Evolutionary conservation across 2,113 vertebrate genomes (phyloP).

Genomic region (Poecilia latipinna): DNA sequence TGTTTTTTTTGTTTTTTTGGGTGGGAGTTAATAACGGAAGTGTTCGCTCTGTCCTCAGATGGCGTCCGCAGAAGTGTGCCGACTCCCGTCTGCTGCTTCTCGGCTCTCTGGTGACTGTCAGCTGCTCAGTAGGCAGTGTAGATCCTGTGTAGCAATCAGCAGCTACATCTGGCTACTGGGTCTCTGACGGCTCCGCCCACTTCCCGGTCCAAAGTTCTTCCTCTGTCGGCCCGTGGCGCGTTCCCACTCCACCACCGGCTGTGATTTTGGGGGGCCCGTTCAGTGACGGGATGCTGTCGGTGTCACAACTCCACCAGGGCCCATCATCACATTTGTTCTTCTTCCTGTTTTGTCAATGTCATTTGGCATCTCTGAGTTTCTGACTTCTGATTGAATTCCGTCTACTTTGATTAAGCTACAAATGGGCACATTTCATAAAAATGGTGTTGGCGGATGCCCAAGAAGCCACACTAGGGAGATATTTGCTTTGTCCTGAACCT

Average conservation of each 20-base stretch:
- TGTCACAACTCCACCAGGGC: slow-evolving; percentile 70
- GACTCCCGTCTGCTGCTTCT: slow-evolving; percentile 30
- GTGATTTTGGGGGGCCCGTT: slow-evolving; percentile 59
- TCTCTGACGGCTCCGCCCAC: slow-evolving; percentile 89
- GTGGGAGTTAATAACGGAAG: slow-evolving; percentile 4
- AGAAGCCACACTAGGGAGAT: slow-evolving; percentile 1
- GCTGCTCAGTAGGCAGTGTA: slow-evolving; percentile 99
- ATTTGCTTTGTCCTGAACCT: slow-evolving; percentile 90
- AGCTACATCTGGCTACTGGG: slow-evolving; percentile 99
- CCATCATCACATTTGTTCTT: slow-evolving; percentile 62
- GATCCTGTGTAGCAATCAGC: slow-evolving; percentile 98
- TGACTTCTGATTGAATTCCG: slow-evolving; percentile 8
- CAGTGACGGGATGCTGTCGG: slow-evolving; percentile 77
- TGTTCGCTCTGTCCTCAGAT: slow-evolving; percentile 43
- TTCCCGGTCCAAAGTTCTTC: slow-evolving; percentile 70
- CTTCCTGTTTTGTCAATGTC: slow-evolving; percentile 15
- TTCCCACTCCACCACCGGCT: slow-evolving; percentile 70
- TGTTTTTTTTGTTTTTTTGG: background rate
- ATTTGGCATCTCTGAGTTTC: slow-evolving; percentile 26
- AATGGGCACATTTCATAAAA: background rate
- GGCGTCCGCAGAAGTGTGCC: background rate
- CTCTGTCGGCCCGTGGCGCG: slow-evolving; percentile 66
- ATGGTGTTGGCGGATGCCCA: slow-evolving; percentile 36
- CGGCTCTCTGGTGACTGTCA: slow-evolving; percentile 67
- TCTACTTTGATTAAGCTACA: background rate